Evolutionary conservation across 2,797 vertebrate species (phyloP).

Genomic region (Xiphophorus birchmanni): DNA sequence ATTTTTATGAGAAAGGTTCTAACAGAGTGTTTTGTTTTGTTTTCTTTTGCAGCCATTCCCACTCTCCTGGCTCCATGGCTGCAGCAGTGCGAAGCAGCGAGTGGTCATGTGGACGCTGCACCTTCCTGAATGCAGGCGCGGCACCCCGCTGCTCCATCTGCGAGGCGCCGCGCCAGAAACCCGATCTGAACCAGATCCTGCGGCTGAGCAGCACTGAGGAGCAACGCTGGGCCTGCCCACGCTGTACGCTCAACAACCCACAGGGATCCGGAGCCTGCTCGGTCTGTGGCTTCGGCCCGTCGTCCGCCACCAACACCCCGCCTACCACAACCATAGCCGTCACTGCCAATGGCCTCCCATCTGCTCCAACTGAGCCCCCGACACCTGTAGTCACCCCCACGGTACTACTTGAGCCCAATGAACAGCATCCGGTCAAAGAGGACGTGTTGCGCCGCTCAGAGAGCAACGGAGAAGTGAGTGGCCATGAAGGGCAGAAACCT

Average conservation of each 20-base stretch:
- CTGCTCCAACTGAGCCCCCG: constrained; percentile 62
- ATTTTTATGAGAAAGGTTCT: constrained; percentile 25
- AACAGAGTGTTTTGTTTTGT: constrained; percentile 43
- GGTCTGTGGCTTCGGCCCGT: constrained; percentile 87
- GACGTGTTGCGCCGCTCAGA: constrained; percentile 68
- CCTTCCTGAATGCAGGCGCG: constrained; percentile 90
- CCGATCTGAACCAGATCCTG: constrained; percentile 95
- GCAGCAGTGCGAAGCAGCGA: constrained; percentile 82
- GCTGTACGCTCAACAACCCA: constrained; percentile 94
- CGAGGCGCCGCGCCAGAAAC: constrained; percentile 94
- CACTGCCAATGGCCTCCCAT: constrained; percentile 76
- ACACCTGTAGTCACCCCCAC: constrained; percentile 52
- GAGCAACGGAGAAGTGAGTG: constrained; percentile 71
- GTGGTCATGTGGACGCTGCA: constrained; percentile 98
- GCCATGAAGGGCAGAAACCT: constrained; percentile 55
- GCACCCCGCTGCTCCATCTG: constrained; percentile 97
- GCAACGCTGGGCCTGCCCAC: constrained; percentile 91
- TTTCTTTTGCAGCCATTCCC: constrained; percentile 86
- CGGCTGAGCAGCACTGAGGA: constrained; percentile 92
- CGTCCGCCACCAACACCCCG: constrained; percentile 77
- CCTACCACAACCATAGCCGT: constrained; percentile 67
- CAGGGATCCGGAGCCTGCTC: constrained; percentile 90
- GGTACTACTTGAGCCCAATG: constrained; percentile 70
- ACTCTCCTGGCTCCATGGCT: constrained; percentile 93
- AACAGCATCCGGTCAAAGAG: constrained; percentile 68